Evolutionary conservation across 2,888 invertebrate genomes (phyloP).

Genomic region (Campoplex nolae): DNA sequence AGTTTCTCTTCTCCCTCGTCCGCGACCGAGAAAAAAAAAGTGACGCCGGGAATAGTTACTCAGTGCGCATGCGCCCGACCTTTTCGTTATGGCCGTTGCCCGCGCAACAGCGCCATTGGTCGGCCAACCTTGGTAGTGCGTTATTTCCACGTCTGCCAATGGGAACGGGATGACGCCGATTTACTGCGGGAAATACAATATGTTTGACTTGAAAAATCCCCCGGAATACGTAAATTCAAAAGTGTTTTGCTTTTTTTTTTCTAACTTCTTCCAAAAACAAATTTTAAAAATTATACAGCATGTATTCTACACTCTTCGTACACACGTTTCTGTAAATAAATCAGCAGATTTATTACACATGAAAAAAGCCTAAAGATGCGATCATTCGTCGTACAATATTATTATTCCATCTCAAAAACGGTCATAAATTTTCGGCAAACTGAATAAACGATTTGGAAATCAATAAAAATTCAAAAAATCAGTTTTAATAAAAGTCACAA

Average conservation of each 20-base stretch:
- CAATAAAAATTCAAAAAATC: too few species aligned
- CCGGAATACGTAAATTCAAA: background rate
- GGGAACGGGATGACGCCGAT: background rate
- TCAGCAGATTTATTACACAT: too few species aligned
- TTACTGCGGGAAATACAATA: conserved; percentile 39
- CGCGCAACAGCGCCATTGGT: conserved; percentile 43
- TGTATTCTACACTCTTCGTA: too few species aligned
- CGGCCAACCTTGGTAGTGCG: conserved; percentile 3
- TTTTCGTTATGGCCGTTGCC: conserved; percentile 11
- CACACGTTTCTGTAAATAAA: too few species aligned
- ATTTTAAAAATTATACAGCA: too few species aligned
- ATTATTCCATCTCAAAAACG: too few species aligned
- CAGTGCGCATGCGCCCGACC: conserved; percentile 2
- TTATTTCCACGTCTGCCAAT: background rate
- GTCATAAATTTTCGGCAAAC: too few species aligned
- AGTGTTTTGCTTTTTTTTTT: background rate
- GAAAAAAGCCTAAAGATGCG: too few species aligned
- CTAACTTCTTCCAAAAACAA: too few species aligned
- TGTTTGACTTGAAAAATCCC: background rate
- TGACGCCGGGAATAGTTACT: conserved; percentile 49
- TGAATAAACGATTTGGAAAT: too few species aligned
- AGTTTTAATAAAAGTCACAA: too few species aligned
- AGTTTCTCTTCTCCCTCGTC: conserved; percentile 28
- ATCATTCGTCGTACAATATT: too few species aligned
- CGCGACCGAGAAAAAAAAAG: conserved; percentile 26